phyloP scores from a whole-genome alignment of 2,797 vertebrate species.

The Iguana delicatissima region DNA sequence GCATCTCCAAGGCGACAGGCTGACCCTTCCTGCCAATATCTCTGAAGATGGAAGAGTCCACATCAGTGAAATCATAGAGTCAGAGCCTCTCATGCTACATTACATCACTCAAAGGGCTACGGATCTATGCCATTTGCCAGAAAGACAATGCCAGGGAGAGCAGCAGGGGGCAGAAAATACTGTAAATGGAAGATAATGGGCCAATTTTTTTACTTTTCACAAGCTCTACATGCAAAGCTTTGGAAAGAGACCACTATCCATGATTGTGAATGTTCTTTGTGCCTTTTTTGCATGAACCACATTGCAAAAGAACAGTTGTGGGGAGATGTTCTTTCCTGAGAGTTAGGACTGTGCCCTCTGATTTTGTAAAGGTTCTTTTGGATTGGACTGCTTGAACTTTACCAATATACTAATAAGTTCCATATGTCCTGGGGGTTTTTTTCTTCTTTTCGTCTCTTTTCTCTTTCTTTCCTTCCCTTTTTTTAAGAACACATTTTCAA shows the following conservation, averaged over 20 bases:
- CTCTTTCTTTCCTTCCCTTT: conserved; percentile 71
- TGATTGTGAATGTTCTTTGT: conserved; percentile 58
- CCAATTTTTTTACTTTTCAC: conserved; percentile 22
- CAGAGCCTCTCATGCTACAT: conserved; percentile 18
- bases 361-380: conserved; percentile 80
- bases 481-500: conserved; percentile 85
- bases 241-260: conserved; percentile 53
- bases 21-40: conserved; percentile 48
- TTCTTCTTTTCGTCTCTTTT: conserved; percentile 52
- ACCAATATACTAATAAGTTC: conserved; percentile 86
- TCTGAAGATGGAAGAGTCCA: conserved; percentile 46
- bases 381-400: conserved; percentile 77
- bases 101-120: conserved; percentile 4
- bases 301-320: conserved; percentile 71
- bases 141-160: not conserved
- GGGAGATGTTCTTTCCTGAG: conserved; percentile 72
- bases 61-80: conserved; percentile 31
- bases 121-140: conserved; percentile 21
- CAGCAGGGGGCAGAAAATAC: conserved; percentile 19
- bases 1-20: conserved; percentile 59
- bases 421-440: conserved; percentile 79
- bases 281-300: conserved; percentile 60
- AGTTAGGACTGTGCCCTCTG: conserved; percentile 75
- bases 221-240: conserved; percentile 53
- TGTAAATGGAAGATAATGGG: conserved; percentile 12